These are phyloP conservation scores for Macquaria ambigua DNA, from an alignment of 2,113 vertebrate genomes.

Conservation along the genomic window DNA sequence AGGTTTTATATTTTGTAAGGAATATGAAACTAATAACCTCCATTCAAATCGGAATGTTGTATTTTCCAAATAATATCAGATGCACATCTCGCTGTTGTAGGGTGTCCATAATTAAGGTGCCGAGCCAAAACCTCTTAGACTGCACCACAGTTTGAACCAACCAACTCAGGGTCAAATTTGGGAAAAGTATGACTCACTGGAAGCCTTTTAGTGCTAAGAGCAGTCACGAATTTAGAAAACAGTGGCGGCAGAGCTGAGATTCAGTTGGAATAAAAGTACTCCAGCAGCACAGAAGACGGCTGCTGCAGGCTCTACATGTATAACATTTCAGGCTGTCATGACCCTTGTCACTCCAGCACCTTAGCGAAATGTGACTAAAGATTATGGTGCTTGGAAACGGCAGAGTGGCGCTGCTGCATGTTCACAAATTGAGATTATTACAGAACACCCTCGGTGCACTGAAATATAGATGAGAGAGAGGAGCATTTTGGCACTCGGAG, in stretches of 20 bases:
- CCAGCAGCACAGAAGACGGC: slow-evolving; percentile 19
- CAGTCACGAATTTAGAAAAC: slow-evolving; percentile 36
- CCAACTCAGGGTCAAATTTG: slow-evolving; percentile 16
- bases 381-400: slow-evolving; percentile 47
- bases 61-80: not conserved
- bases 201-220: slow-evolving; percentile 56
- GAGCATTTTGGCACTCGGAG: slow-evolving; percentile 51
- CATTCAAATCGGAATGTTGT: not conserved
- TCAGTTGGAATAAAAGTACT: slow-evolving; percentile 41
- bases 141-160: slow-evolving; percentile 20
- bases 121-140: not conserved
- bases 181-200: slow-evolving; percentile 46
- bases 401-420: slow-evolving; percentile 37
- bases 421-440: slow-evolving; percentile 75
- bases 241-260: slow-evolving; percentile 5
- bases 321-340: slow-evolving; percentile 40
- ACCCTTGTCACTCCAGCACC: slow-evolving; percentile 35
- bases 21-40: not conserved
- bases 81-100: not conserved
- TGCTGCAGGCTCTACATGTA: slow-evolving; percentile 26
- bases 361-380: slow-evolving; percentile 43
- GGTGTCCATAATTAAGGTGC: not conserved
- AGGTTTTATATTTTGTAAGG: not conserved
- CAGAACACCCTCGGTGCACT: slow-evolving; percentile 48
- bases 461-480: slow-evolving; percentile 68